Evolutionary conservation across 2,888 invertebrate species (phyloP).

Genomic region (Acronicta aceris): DNA sequence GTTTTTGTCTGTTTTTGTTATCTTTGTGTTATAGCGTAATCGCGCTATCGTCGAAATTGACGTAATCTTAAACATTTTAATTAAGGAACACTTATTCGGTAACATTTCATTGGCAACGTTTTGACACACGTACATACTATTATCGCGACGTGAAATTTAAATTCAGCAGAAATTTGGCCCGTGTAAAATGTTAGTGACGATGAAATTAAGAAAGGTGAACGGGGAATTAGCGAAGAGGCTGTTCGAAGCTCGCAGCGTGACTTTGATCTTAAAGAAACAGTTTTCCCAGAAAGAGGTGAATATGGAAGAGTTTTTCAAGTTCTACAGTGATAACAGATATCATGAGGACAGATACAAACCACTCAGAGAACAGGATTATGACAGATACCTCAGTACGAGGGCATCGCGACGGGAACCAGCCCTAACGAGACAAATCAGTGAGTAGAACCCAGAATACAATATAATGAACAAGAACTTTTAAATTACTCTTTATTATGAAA

Average conservation of each 20-base stretch:
- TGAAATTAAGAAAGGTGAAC: conserved; percentile 58
- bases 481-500: too few relatives aligned
- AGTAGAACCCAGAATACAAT: conserved; percentile 57
- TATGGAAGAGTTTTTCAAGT: conserved; percentile 74
- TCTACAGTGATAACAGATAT: conserved; percentile 67
- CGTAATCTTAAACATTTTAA: conserved; percentile 40
- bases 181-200: conserved; percentile 56
- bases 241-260: conserved; percentile 61
- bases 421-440: conserved; percentile 80
- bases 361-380: conserved; percentile 74
- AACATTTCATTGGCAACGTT: conserved; percentile 18
- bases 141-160: conserved; percentile 1
- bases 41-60: conserved; percentile 39
- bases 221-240: conserved; percentile 58
- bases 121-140: conserved; percentile 8
- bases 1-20: too few relatives aligned
- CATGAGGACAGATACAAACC: conserved; percentile 66
- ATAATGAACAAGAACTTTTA: too few relatives aligned
- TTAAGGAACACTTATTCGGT: conserved; percentile 36
- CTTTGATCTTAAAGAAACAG: conserved; percentile 47
- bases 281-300: conserved; percentile 62
- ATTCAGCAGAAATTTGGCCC: too few relatives aligned
- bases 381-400: conserved; percentile 74
- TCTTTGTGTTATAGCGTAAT: conserved; percentile 46
- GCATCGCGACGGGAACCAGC: conserved; percentile 76